Base-by-base conservation (phyloP, 2,888 invertebrate genomes). In the Biston stratarius region DNA sequence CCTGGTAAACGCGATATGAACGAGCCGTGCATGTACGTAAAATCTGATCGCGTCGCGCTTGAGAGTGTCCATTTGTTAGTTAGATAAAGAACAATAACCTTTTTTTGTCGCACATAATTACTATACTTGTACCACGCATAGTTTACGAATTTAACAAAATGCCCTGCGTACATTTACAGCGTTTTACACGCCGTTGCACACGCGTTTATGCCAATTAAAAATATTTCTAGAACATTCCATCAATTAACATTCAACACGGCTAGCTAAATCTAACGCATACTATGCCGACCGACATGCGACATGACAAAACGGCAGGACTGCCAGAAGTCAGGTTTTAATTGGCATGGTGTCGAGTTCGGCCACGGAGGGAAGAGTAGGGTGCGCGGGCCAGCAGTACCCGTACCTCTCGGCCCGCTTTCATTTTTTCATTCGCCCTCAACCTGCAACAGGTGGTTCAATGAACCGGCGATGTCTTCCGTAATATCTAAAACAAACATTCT, bases 241-340 rank as follows among this genome's bases (percentile, higher is more conserved):
- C 82, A 80, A 80, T 82, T 83, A 79, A 82, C 78, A 81, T 79
- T 79, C 75, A 77, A 81, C 75, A 76, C 74, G 71, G 71, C 74
- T 74, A 77, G 75, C 80, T 74, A 82, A 79, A 81, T 80, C 78
- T 83, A 82, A 81, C 80, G 81, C 76, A 76, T 78, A 74, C 74
- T 74, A 71, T 70, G 74, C 74, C 73, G 75, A 72, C 75, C 73
- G 76, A 81, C 82, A 83, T 81, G 84, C 73, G 76, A 81, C 82
- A 83, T 81, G 84, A 83, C 82, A 83, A 79, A 87, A 79, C 79
- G 86, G 84, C 83, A 85, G 82, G 80, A 88, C 88, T 86, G 86
- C 84, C 83, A 85, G 82, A 80, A 88, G 89, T 86, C 83, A 83
- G 80, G 74, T 90, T 91, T 90, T 90, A 92, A 92, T 91, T 91